Conservation (phyloP, 2,888 invertebrate genomes). For the Tenthredo livida region DNA sequence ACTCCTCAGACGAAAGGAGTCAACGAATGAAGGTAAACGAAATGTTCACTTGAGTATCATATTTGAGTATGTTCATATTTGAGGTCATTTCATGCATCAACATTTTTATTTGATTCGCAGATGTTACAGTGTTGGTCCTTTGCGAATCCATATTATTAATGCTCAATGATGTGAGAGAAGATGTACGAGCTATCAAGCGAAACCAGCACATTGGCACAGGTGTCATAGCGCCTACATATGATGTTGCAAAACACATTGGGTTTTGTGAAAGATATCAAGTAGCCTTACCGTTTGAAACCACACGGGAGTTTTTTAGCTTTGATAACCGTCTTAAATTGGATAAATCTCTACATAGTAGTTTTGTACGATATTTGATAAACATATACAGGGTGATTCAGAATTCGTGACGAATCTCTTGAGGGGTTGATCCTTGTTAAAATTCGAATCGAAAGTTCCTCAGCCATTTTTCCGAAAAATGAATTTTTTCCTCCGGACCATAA, state of each 20-base stretch:
- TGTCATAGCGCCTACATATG: background rate
- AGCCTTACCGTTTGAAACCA: conserved; percentile 1
- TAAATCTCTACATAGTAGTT: background rate
- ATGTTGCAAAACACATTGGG: background rate
- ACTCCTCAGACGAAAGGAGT: background rate
- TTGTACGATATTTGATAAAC: conserved; percentile 20
- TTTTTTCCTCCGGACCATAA: too few relatives aligned
- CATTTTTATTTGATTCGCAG: background rate
- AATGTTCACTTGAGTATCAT: background rate
- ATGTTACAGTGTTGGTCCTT: conserved; percentile 7
- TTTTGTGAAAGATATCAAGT: conserved; percentile 13
- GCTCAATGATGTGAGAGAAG: background rate
- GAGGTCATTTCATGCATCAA: background rate
- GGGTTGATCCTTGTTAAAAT: too few relatives aligned
- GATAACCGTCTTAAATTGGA: background rate
- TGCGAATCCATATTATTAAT: background rate
- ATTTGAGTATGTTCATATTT: background rate
- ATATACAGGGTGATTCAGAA: too few relatives aligned
- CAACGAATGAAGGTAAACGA: background rate
- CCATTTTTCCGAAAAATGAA: too few relatives aligned
- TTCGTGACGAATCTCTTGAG: too few relatives aligned
- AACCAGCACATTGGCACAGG: background rate
- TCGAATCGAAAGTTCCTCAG: too few relatives aligned
- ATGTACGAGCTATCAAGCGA: conserved; percentile 22
- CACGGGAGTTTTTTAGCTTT: background rate